These are phyloP conservation scores for Rhagium mordax DNA, from an alignment of 2,888 invertebrate genomes.

Conservation along the genomic window DNA sequence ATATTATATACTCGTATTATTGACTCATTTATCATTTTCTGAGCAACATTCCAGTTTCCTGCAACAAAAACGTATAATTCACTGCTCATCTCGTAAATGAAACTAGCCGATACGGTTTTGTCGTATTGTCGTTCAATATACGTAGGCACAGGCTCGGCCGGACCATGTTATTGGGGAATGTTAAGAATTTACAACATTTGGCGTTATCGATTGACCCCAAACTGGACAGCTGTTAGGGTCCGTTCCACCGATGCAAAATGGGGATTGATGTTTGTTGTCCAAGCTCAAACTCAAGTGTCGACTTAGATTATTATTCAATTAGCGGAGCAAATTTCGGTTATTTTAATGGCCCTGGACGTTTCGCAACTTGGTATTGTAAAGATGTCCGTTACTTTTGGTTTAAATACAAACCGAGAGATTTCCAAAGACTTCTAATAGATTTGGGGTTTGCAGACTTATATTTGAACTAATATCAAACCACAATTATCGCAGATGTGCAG, in stretches of 20 bases:
- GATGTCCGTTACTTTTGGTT: too few relatives aligned
- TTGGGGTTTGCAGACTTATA: too few relatives aligned
- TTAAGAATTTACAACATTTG: slow-evolving; percentile 42
- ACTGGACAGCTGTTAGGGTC: slow-evolving; percentile 8
- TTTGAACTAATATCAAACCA: too few relatives aligned
- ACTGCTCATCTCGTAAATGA: neutral
- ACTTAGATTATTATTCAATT: neutral
- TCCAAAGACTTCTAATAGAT: too few relatives aligned
- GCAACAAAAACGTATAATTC: neutral
- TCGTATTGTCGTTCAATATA: neutral
- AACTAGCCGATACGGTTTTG: neutral
- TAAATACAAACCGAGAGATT: too few relatives aligned
- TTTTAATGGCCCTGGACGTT: neutral
- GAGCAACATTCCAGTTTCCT: neutral
- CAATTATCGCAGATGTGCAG: too few relatives aligned
- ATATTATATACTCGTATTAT: too few relatives aligned
- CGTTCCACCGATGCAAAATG: neutral
- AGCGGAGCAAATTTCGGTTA: neutral
- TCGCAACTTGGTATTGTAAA: too few relatives aligned
- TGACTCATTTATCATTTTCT: too few relatives aligned
- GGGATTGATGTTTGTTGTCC: neutral
- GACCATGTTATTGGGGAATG: slow-evolving; percentile 13
- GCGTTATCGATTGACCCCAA: slow-evolving; percentile 35
- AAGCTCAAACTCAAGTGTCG: neutral
- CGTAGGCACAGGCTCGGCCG: slow-evolving; percentile 1